phyloP scores from a whole-genome alignment of 2,797 vertebrate genomes.

The Sarcophilus harrisii region DNA sequence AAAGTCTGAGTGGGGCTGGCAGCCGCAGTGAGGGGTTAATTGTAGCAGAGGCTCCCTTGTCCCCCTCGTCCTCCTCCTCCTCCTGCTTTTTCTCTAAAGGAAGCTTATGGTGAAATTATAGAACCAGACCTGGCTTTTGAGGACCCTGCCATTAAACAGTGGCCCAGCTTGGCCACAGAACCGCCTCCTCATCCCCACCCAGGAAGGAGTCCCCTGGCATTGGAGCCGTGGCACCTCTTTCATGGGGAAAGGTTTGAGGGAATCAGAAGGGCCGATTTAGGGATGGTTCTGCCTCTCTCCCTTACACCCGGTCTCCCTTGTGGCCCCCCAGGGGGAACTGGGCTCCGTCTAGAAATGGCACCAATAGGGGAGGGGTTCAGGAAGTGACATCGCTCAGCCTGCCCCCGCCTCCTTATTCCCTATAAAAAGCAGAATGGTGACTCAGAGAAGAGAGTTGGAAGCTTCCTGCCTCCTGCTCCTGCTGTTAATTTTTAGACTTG shows the following conservation, averaged over 20 bases:
- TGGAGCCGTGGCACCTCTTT: slow-evolving; percentile 39
- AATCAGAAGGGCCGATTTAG: slow-evolving; percentile 11
- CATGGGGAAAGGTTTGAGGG: slow-evolving; percentile 22
- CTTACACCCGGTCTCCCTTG: slow-evolving; percentile 1
- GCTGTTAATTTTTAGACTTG: slow-evolving; percentile 75
- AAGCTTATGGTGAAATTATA: slow-evolving; percentile 58
- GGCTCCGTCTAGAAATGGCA: slow-evolving; percentile 64
- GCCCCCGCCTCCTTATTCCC: slow-evolving; percentile 73
- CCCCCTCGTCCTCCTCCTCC: slow-evolving; percentile 31
- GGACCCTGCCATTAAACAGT: slow-evolving; percentile 35
- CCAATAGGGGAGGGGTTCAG: slow-evolving; percentile 73
- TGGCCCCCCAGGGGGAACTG: not conserved
- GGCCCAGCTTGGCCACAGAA: slow-evolving; percentile 67
- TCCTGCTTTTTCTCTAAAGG: slow-evolving; percentile 51
- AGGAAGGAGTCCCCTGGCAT: slow-evolving; percentile 17
- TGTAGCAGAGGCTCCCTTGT: not conserved
- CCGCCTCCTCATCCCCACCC: slow-evolving; percentile 64
- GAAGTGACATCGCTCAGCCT: slow-evolving; percentile 70
- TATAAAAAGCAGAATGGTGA: slow-evolving; percentile 80
- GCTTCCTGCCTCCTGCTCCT: slow-evolving; percentile 75
- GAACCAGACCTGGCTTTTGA: slow-evolving; percentile 57
- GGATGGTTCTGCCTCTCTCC: not conserved
- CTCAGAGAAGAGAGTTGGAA: slow-evolving; percentile 78
- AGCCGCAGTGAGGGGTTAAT: not conserved
- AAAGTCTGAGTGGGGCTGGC: not conserved